A percentile compares a stretch with the other conserved stretches of the same genome.
phyloP scores from a whole-genome alignment of 2,797 vertebrate species.

The Diceros bicornis region DNA sequence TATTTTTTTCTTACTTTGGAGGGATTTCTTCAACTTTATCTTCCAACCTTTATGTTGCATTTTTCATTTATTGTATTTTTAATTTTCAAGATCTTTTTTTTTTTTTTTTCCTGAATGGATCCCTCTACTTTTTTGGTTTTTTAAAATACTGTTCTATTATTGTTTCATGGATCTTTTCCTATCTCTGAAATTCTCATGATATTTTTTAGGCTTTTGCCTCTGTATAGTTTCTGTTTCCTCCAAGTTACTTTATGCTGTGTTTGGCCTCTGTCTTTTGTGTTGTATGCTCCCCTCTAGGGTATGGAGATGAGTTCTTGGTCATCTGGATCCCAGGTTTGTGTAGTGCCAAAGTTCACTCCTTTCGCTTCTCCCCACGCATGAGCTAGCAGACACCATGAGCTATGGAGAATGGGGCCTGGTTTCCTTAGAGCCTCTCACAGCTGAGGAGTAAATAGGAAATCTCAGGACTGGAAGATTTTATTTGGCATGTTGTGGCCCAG shows the following conservation, averaged over 20 bases:
- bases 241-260: not conserved
- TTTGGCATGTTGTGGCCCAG: not conserved
- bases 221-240: not conserved
- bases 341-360: not conserved
- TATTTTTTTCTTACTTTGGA: constrained; percentile 16
- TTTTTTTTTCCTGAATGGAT: not conserved
- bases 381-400: not conserved
- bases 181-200: not conserved
- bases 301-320: not conserved
- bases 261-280: not conserved
- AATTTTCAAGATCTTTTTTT: not conserved
- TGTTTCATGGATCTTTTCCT: not conserved
- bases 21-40: not conserved
- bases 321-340: not conserved
- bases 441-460: not conserved
- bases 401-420: not conserved
- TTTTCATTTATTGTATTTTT: constrained; percentile 37
- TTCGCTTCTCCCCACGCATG: not conserved
- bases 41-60: not conserved
- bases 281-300: not conserved
- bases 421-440: not conserved
- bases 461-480: not conserved
- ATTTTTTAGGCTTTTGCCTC: not conserved
- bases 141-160: not conserved
- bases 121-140: not conserved